These are phyloP conservation scores for Arothron firmamentum DNA, from an alignment of 2,113 vertebrate genomes.

Conservation along the genomic window DNA sequence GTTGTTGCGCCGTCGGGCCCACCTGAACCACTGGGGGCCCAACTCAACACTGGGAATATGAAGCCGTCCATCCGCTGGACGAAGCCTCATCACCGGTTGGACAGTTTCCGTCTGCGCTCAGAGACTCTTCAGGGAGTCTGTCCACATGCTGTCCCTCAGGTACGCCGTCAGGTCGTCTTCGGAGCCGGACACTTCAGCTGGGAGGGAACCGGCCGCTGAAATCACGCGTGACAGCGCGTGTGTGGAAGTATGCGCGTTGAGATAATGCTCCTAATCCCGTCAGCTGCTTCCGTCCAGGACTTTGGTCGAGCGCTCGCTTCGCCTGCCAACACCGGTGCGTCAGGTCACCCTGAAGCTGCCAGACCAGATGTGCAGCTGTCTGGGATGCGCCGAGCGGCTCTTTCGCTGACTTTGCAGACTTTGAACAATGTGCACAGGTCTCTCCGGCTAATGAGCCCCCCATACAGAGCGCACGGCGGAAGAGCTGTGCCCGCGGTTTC, in stretches of 20 bases:
- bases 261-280: constrained; percentile 19
- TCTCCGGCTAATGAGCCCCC: constrained; percentile 73
- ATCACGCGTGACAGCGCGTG: constrained; percentile 40
- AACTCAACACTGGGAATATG: constrained; percentile 27
- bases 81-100: constrained; percentile 43
- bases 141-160: constrained; percentile 47
- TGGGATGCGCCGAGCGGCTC: constrained; percentile 60
- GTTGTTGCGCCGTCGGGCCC: too few relatives aligned
- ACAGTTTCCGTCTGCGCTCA: constrained; percentile 13
- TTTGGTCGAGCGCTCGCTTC: too few relatives aligned
- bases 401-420: constrained; percentile 72
- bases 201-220: constrained; percentile 57
- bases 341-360: constrained; percentile 69
- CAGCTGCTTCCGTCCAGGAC: not conserved
- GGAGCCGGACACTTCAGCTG: constrained; percentile 58
- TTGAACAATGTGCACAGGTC: constrained; percentile 72
- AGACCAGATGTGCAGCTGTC: constrained; percentile 69
- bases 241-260: constrained; percentile 8
- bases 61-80: constrained; percentile 23
- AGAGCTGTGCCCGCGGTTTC: constrained; percentile 62
- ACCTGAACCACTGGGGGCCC: too few relatives aligned
- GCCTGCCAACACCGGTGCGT: constrained; percentile 20
- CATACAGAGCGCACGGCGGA: constrained; percentile 47
- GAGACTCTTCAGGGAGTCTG: constrained; percentile 43
- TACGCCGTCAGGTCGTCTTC: constrained; percentile 47